Percentiles rank a stretch among this genome's conserved stretches.
phyloP scores from a whole-genome alignment of 2,113 vertebrate species.

The Neodontobutis hainanensis region DNA sequence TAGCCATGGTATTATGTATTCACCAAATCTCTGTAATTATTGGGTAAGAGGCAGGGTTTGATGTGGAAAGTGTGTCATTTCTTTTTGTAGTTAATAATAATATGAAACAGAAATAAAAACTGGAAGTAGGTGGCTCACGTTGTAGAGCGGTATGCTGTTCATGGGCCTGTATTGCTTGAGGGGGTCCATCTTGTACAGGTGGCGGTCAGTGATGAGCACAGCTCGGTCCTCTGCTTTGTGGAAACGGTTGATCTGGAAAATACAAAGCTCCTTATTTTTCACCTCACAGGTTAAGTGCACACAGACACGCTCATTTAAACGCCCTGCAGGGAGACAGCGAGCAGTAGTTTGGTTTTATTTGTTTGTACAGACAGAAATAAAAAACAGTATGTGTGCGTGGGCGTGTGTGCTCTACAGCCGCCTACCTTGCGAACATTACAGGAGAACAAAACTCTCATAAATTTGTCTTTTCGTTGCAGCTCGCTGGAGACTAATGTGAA shows the following conservation, averaged over 20 bases:
- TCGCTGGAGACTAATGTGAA: constrained; percentile 90
- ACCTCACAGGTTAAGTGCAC: constrained; percentile 7
- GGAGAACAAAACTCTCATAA: constrained; percentile 94
- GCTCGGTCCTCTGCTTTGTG: constrained; percentile 92
- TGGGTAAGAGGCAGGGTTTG: no score
- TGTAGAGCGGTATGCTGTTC: constrained; percentile 96
- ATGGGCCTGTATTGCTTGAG: constrained; percentile 94
- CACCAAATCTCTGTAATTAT: neutral
- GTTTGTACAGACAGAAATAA: constrained; percentile 2
- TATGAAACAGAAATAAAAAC: no score
- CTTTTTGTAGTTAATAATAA: no score
- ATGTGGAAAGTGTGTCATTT: no score
- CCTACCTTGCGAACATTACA: constrained; percentile 95
- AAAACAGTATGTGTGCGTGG: neutral
- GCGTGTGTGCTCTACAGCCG: neutral
- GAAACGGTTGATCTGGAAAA: constrained; percentile 92
- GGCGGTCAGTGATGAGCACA: constrained; percentile 94
- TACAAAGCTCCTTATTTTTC: constrained; percentile 53
- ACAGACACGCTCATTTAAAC: constrained; percentile 6
- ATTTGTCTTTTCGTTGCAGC: constrained; percentile 96
- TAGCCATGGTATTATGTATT: neutral
- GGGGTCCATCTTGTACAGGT: constrained; percentile 98
- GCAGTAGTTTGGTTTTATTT: constrained; percentile 6
- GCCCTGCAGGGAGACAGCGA: constrained; percentile 23
- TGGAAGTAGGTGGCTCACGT: constrained; percentile 77